Conservation (phyloP, 1,140 invertebrate genomes). For the Diabrotica virgifera region DNA sequence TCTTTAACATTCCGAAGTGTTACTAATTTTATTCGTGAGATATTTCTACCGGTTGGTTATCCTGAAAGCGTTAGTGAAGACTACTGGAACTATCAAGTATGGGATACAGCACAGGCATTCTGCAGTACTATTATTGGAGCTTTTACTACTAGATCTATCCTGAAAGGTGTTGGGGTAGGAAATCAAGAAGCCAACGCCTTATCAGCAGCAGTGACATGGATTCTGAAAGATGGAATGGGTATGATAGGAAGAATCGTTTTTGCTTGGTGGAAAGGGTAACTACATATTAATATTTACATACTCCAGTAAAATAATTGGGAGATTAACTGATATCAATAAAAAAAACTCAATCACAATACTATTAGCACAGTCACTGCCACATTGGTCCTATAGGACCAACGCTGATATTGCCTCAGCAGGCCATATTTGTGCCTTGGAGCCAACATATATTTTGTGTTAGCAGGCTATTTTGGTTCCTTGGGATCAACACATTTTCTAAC, state of each 20-base stretch:
- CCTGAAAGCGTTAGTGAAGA: constrained; percentile 88
- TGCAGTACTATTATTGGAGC: constrained; percentile 83
- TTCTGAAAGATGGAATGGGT: constrained; percentile 84
- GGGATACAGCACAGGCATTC: constrained; percentile 94
- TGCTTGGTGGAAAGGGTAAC: constrained; percentile 87
- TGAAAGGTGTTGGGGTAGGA: constrained; percentile 91
- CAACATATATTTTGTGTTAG: too few relatives aligned
- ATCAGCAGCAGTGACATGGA: constrained; percentile 92
- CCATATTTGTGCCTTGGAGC: too few relatives aligned
- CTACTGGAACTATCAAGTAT: constrained; percentile 88
- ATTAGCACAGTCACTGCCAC: too few relatives aligned
- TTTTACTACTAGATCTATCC: constrained; percentile 60
- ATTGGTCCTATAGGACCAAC: too few relatives aligned
- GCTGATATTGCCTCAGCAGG: too few relatives aligned
- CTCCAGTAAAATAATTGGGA: too few relatives aligned
- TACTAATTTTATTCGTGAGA: constrained; percentile 31
- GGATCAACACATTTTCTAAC: too few relatives aligned
- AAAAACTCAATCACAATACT: too few relatives aligned
- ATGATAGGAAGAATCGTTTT: constrained; percentile 87
- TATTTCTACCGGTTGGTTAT: constrained; percentile 72
- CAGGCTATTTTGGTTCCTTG: too few relatives aligned
- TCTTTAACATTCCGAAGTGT: constrained; percentile 20
- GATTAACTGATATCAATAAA: too few relatives aligned
- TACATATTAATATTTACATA: neutral
- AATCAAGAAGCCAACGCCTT: constrained; percentile 78